Conservation (phyloP, 2,888 invertebrate species). For the Temnothorax rugatulus region DNA sequence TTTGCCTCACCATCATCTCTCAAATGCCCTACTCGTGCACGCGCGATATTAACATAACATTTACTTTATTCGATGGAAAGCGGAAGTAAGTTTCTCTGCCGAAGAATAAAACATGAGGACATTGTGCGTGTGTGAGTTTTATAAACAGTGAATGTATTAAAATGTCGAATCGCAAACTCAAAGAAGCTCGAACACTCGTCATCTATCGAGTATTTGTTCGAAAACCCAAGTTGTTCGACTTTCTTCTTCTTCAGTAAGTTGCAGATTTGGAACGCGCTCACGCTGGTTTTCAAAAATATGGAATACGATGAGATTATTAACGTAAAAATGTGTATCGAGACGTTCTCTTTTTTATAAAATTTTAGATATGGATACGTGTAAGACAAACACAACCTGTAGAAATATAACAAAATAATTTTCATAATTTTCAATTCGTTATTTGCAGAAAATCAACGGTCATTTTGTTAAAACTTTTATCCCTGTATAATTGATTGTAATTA, state of each 20-base stretch:
- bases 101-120: slow-evolving; percentile 46
- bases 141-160: slow-evolving; percentile 48
- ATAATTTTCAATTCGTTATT: slow-evolving; percentile 6
- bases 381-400: not conserved
- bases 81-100: slow-evolving; percentile 21
- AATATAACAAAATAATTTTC: not conserved
- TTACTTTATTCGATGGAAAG: slow-evolving; percentile 43
- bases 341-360: not conserved
- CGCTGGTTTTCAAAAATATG: not conserved
- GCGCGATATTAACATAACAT: slow-evolving; percentile 46
- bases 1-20: slow-evolving; percentile 22
- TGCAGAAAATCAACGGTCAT: not conserved
- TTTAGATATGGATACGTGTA: not conserved
- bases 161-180: slow-evolving; percentile 36
- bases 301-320: slow-evolving; percentile 18
- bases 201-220: slow-evolving; percentile 20
- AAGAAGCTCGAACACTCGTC: slow-evolving; percentile 10
- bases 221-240: not conserved
- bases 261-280: slow-evolving; percentile 4
- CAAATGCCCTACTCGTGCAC: slow-evolving; percentile 23
- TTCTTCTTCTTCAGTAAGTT: not conserved
- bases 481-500: not conserved
- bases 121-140: slow-evolving; percentile 16
- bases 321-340: not conserved
- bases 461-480: not conserved